Conservation (phyloP, 2,888 invertebrate genomes). For the Sarcophaga carnaria region DNA sequence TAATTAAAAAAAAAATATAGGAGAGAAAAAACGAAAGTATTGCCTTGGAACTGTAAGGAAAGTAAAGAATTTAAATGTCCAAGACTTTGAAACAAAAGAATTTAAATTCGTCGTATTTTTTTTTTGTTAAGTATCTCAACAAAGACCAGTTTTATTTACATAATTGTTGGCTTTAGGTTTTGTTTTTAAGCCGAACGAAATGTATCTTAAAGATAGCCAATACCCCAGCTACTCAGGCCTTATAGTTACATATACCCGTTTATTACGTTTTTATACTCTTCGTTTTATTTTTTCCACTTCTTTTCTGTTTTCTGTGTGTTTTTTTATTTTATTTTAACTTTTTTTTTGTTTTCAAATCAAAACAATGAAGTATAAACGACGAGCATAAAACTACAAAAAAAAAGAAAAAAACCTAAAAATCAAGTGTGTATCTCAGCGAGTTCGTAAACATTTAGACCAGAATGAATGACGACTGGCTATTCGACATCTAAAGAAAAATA, state of each 20-base stretch:
- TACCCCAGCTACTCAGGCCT: not conserved
- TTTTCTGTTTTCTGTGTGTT: slow-evolving; percentile 6
- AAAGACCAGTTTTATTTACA: slow-evolving; percentile 36
- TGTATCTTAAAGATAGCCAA: slow-evolving; percentile 9
- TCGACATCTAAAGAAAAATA: slow-evolving; percentile 54
- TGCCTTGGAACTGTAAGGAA: not conserved
- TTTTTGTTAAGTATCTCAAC: not conserved
- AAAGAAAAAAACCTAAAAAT: slow-evolving; percentile 11
- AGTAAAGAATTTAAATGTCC: not conserved
- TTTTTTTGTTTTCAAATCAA: not conserved
- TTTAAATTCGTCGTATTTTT: not conserved
- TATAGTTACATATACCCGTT: not conserved
- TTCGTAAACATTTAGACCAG: slow-evolving; percentile 43
- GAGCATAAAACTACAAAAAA: slow-evolving; percentile 31
- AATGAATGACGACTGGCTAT: slow-evolving; percentile 42
- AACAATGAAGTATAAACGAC: not conserved
- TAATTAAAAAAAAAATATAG: too few species aligned
- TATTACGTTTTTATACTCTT: too few species aligned
- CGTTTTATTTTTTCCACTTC: slow-evolving; percentile 17
- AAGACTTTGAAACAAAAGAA: slow-evolving; percentile 13
- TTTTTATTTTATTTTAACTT: not conserved
- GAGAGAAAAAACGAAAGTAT: too few species aligned
- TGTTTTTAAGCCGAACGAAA: not conserved
- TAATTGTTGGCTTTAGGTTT: slow-evolving; percentile 12
- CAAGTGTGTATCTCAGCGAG: not conserved